Conservation (phyloP, 2,113 vertebrate genomes). For the Ploceus nigricollis region DNA sequence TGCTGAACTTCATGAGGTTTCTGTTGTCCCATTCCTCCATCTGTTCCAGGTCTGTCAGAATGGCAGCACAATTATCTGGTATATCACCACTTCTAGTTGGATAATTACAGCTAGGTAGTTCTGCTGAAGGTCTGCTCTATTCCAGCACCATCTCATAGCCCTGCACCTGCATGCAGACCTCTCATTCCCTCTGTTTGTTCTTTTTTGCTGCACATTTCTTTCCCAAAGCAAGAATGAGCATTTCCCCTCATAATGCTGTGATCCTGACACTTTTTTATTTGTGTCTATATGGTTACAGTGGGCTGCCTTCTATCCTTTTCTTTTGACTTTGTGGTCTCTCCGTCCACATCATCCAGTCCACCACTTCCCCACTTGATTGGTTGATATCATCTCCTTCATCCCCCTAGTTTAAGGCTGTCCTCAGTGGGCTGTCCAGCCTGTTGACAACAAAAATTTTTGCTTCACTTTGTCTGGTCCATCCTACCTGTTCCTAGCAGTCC, state of each 20-base stretch:
- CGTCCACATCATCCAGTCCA: not conserved
- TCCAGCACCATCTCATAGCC: not conserved
- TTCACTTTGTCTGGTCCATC: not conserved
- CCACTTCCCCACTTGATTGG: not conserved
- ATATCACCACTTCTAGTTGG: not conserved
- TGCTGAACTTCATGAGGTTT: not conserved
- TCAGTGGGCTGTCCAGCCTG: not conserved
- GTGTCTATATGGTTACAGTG: not conserved
- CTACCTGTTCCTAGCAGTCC: not conserved
- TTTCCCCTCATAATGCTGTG: not conserved
- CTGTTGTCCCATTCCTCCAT: not conserved
- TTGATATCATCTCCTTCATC: not conserved
- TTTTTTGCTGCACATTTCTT: not conserved
- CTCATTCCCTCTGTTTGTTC: not conserved
- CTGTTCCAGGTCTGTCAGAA: not conserved
- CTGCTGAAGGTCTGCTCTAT: not conserved
- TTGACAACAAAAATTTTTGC: not conserved
- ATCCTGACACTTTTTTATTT: not conserved
- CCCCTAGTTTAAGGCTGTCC: not conserved
- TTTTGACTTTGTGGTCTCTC: not conserved
- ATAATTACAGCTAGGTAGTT: not conserved
- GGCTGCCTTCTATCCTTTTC: not conserved
- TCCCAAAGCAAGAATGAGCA: not conserved
- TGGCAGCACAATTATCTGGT: not conserved
- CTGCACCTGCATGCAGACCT: not conserved